Evolutionary conservation across 2,797 vertebrate genomes (phyloP), one percentile per base, ranked within the genome.

Genomic region (Hippocampus kuda): DNA sequence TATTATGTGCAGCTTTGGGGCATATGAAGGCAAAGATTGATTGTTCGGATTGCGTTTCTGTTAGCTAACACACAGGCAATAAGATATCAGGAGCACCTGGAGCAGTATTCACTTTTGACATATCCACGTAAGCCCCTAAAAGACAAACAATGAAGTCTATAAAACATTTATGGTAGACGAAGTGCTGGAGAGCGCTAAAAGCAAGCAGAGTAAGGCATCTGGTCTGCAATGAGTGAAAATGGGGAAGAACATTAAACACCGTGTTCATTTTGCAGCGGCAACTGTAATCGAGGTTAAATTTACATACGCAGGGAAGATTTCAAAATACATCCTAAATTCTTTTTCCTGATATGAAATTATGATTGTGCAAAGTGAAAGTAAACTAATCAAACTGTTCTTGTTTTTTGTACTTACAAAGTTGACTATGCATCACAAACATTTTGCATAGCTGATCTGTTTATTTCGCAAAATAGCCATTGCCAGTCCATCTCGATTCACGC

Each of bases 21-120:
- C 81, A 83, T 84, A 86, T 82, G 86, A 85, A 84, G 85, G 80
- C 76, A 86, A 84, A 87, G 88, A 90, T 84, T 86, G 86, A 90
- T 89, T 87, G 86, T 84, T 83, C 71, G 83, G 87, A 81, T 70
- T 79, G 72, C 0, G 75, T 82, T 89, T 87, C 79, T 86, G 88
- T 88, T 88, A 89, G 85, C 86, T 78, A 85, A 85, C 84, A 85
- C 88, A 88, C 86, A 83, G 84, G 80, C 85, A 80, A 81, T 86
- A 84, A 87, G 89, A 89, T 83, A 81, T 75, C 77, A 81, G 83
- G 85, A 82, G 74, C 83, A 89, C 84, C 85, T 86, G 81, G 77
- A 87, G 79, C 83, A 72, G 80, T 82, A 61, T 76, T 84, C 79
- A 80, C 78, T 81, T 83, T 71, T 86, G 86, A 87, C 85, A 79